phyloP scores from a whole-genome alignment of 2,888 invertebrate species.

The Drosophila dives region DNA sequence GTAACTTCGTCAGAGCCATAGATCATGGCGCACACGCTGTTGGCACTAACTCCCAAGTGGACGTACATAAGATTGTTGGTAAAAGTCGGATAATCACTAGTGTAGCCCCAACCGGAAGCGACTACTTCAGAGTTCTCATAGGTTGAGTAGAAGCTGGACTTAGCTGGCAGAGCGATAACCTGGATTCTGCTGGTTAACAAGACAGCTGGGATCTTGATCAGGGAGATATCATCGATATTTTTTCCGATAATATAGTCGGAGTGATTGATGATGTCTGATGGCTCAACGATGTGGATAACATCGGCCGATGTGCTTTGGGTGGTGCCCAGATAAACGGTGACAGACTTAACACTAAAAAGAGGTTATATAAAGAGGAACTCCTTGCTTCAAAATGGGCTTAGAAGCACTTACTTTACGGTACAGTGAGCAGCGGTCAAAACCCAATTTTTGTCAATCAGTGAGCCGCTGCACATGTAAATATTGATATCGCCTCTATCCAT shows the following conservation, averaged over 20 bases:
- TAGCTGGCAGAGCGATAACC: slow-evolving; percentile 37
- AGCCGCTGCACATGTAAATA: slow-evolving; percentile 69
- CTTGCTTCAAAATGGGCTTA: neutral
- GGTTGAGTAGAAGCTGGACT: slow-evolving; percentile 45
- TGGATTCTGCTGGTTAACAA: slow-evolving; percentile 22
- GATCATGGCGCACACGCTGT: slow-evolving; percentile 79
- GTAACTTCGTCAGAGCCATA: slow-evolving; percentile 78
- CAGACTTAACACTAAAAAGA: slow-evolving; percentile 41
- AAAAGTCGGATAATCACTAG: slow-evolving; percentile 62
- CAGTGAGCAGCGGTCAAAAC: slow-evolving; percentile 78
- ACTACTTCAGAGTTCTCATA: slow-evolving; percentile 28
- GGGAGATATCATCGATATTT: slow-evolving; percentile 74
- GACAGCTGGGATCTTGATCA: slow-evolving; percentile 61
- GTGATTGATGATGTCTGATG: slow-evolving; percentile 78
- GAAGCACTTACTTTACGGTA: slow-evolving; percentile 62
- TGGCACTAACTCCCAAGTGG: slow-evolving; percentile 62
- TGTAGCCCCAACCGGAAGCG: slow-evolving; percentile 76
- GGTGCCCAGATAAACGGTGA: too few relatives aligned
- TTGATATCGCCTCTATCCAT: slow-evolving; percentile 32
- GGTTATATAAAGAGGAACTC: neutral
- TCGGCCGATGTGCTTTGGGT: too few relatives aligned
- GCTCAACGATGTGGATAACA: neutral
- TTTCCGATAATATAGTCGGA: too few relatives aligned
- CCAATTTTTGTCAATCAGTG: slow-evolving; percentile 56
- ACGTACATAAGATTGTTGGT: slow-evolving; percentile 67